phyloP scores from a whole-genome alignment of 1,140 invertebrate genomes.

The Antheraea mylitta region DNA sequence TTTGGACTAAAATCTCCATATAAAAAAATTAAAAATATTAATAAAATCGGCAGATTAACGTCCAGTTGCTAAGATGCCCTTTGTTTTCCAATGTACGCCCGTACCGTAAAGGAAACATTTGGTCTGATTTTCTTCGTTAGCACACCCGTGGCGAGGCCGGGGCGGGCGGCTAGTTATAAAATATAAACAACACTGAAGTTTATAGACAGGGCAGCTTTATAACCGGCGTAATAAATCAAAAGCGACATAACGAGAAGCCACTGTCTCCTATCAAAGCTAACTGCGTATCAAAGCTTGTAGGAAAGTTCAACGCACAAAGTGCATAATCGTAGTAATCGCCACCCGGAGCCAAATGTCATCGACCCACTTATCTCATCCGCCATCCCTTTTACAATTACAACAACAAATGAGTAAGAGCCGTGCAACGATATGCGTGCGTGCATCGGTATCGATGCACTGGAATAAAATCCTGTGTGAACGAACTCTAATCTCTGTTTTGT shows the following conservation, averaged over 20 bases:
- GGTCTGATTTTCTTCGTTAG: too few species aligned
- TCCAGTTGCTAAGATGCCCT: too few species aligned
- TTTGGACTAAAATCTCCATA: too few species aligned
- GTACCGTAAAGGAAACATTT: too few species aligned
- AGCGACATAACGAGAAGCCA: not conserved
- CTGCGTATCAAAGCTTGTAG: conserved; percentile 43
- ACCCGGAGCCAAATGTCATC: conserved; percentile 74
- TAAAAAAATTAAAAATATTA: too few species aligned
- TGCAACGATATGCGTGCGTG: conserved; percentile 64
- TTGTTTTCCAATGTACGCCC: too few species aligned
- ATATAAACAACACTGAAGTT: not conserved
- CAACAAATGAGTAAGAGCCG: conserved; percentile 76
- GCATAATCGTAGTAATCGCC: conserved; percentile 75
- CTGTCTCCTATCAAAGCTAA: conserved; percentile 25
- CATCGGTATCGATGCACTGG: conserved; percentile 70
- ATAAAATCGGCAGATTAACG: too few species aligned
- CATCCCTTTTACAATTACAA: conserved; percentile 78
- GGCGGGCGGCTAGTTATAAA: not conserved
- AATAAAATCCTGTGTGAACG: conserved; percentile 78
- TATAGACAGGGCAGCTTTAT: not conserved
- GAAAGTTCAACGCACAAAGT: conserved; percentile 77
- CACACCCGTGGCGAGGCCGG: too few species aligned
- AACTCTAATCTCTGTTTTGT: conserved; percentile 75
- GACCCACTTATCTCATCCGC: conserved; percentile 76
- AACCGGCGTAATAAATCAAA: conserved; percentile 9